phyloP scores from a whole-genome alignment of 1,140 invertebrate species.

The Octopus bimaculoides region DNA sequence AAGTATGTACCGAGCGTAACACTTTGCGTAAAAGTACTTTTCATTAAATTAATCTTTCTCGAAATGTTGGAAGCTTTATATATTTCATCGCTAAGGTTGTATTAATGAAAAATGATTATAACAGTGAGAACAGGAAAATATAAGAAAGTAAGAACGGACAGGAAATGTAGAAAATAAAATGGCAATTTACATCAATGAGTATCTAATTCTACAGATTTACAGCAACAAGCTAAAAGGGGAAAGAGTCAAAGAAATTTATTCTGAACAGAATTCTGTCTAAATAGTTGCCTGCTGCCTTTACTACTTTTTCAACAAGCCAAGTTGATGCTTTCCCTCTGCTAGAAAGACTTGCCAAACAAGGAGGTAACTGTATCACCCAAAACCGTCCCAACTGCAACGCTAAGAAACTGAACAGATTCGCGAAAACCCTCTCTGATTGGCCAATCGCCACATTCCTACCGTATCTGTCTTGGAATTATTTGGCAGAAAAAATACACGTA shows the following conservation, averaged over 20 bases:
- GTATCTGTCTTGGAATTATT: constrained; percentile 33
- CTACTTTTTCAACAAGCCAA: neutral
- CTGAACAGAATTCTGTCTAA: neutral
- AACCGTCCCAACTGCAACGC: constrained; percentile 13
- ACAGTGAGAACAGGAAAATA: neutral
- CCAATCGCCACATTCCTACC: constrained; percentile 30
- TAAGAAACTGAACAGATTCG: constrained; percentile 23
- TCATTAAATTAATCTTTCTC: neutral
- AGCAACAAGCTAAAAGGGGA: neutral
- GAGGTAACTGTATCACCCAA: constrained; percentile 29
- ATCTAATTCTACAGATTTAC: neutral
- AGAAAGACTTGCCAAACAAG: constrained; percentile 32
- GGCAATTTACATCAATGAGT: neutral
- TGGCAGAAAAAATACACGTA: constrained; percentile 26
- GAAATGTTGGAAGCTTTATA: neutral
- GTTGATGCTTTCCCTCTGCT: neutral
- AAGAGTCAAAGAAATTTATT: neutral
- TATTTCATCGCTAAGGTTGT: neutral
- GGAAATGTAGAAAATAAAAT: neutral
- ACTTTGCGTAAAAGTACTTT: too few species aligned
- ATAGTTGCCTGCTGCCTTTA: neutral
- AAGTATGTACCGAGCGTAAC: neutral
- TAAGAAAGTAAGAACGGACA: neutral
- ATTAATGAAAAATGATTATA: neutral
- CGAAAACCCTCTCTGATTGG: constrained; percentile 34